Percentiles rank a stretch among this genome's conserved stretches.
These are phyloP conservation scores for Drosophila rubida DNA, from an alignment of 2,888 invertebrate genomes.

Conservation along the genomic window DNA sequence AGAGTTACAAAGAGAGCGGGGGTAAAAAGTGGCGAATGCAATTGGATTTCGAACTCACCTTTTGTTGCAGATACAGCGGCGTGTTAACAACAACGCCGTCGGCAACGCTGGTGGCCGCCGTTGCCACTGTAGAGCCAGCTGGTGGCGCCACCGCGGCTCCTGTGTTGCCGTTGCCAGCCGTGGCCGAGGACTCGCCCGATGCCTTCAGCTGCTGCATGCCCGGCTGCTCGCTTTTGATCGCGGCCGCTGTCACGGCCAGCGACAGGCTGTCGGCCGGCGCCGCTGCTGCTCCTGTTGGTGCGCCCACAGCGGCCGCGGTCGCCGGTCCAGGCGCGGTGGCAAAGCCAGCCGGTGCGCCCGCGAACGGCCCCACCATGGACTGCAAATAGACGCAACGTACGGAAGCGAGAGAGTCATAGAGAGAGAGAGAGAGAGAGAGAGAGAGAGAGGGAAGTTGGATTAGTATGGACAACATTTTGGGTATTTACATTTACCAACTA, in stretches of 20 bases:
- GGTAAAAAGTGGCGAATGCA: slow-evolving; percentile 8
- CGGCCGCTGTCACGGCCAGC: slow-evolving; percentile 82
- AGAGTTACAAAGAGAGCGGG: slow-evolving; percentile 11
- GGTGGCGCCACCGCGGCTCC: slow-evolving; percentile 52
- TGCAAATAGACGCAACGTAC: slow-evolving; percentile 50
- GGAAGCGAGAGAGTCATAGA: slow-evolving; percentile 16
- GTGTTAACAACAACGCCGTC: slow-evolving; percentile 65
- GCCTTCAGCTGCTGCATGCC: slow-evolving; percentile 83
- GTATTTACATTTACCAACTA: slow-evolving; percentile 32
- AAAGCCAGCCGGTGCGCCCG: slow-evolving; percentile 84
- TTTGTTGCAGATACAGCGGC: slow-evolving; percentile 84
- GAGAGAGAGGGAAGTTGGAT: slow-evolving; percentile 45
- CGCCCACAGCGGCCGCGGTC: slow-evolving; percentile 80
- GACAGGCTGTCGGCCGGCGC: slow-evolving; percentile 83
- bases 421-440: slow-evolving; percentile 7
- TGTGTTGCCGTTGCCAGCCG: slow-evolving; percentile 65
- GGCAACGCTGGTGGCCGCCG: slow-evolving; percentile 66
- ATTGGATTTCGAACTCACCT: slow-evolving; percentile 74
- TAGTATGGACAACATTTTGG: slow-evolving; percentile 50
- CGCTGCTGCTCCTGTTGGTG: slow-evolving; percentile 73
- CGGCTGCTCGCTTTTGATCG: slow-evolving; percentile 82
- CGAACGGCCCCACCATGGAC: slow-evolving; percentile 85
- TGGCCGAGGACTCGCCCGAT: slow-evolving; percentile 71
- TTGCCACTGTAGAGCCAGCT: slow-evolving; percentile 62
- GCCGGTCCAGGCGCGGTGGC: slow-evolving; percentile 82